A percentile compares a stretch with the other conserved stretches of the same genome.
These are phyloP conservation scores for Frankliniella fusca DNA, from an alignment of 2,888 invertebrate species.

Conservation along the genomic window DNA sequence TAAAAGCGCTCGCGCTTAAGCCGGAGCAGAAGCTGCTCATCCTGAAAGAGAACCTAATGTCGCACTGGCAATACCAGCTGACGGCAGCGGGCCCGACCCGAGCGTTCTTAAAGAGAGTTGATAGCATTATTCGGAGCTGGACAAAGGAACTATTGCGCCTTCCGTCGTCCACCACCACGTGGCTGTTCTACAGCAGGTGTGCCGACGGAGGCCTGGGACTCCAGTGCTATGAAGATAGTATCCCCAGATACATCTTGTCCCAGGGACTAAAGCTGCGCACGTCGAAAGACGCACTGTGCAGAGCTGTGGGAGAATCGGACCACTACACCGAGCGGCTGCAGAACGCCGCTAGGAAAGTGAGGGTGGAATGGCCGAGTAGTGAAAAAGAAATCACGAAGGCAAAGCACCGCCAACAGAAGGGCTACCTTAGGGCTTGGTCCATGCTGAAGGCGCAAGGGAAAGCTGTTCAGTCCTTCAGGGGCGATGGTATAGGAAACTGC, in stretches of 20 bases:
- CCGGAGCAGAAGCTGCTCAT: conserved; percentile 30
- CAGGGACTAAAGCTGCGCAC: conserved; percentile 38
- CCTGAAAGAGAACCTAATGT: conserved; percentile 17
- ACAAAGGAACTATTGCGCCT: conserved; percentile 39
- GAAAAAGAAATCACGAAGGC: too few species aligned
- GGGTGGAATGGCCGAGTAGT: too few species aligned
- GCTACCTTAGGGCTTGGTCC: too few species aligned
- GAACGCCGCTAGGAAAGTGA: too few species aligned
- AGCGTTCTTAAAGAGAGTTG: background rate
- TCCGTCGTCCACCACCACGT: conserved; percentile 39
- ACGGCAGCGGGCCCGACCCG: background rate
- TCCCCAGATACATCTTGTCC: conserved; percentile 33
- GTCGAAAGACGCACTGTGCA: too few species aligned
- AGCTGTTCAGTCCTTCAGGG: too few species aligned
- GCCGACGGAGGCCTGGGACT: conserved; percentile 44
- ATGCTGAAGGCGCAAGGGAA: too few species aligned
- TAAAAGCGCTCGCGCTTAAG: background rate
- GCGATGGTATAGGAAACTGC: too few species aligned
- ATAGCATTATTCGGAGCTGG: conserved; percentile 28
- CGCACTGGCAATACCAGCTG: conserved; percentile 31
- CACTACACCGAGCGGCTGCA: too few species aligned
- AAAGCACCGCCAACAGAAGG: too few species aligned
- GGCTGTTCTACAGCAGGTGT: conserved; percentile 41
- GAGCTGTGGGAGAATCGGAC: too few species aligned
- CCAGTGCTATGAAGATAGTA: conserved; percentile 40